phyloP scores from a whole-genome alignment of 2,113 vertebrate genomes.

The Calyptommatus sinebrachiatus region DNA sequence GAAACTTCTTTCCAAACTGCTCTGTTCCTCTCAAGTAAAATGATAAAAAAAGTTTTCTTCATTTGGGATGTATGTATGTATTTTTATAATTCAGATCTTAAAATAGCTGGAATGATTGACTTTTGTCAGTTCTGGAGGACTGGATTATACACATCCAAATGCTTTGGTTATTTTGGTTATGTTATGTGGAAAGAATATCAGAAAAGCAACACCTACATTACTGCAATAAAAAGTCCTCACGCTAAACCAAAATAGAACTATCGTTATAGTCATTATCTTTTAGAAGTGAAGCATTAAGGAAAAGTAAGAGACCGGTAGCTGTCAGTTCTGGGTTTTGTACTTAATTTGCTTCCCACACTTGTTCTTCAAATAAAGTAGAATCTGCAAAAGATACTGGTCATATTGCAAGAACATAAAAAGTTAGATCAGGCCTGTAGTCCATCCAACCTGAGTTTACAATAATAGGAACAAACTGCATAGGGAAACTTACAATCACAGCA shows the following conservation, averaged over 20 bases:
- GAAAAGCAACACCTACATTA: not conserved
- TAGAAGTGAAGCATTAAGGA: not conserved
- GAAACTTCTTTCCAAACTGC: too few relatives aligned
- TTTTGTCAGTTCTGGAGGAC: conserved; percentile 4
- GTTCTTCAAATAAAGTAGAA: not conserved
- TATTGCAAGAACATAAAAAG: too few relatives aligned
- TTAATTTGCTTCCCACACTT: not conserved
- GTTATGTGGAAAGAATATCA: not conserved
- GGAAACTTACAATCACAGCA: too few relatives aligned
- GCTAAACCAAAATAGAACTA: not conserved
- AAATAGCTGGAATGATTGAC: conserved; percentile 9
- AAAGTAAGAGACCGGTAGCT: not conserved
- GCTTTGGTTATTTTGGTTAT: not conserved
- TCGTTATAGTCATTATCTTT: not conserved
- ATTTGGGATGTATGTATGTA: too few relatives aligned
- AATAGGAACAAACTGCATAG: too few relatives aligned
- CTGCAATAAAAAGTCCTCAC: not conserved
- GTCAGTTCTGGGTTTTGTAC: not conserved
- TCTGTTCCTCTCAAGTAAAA: too few relatives aligned
- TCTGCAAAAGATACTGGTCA: not conserved
- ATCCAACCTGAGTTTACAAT: too few relatives aligned
- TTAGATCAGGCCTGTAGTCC: too few relatives aligned
- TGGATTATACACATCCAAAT: not conserved
- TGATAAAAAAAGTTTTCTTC: too few relatives aligned
- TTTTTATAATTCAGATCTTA: too few relatives aligned